These are phyloP conservation scores for Nemoura dubitans DNA, from an alignment of 2,888 invertebrate genomes.

Conservation along the genomic window DNA sequence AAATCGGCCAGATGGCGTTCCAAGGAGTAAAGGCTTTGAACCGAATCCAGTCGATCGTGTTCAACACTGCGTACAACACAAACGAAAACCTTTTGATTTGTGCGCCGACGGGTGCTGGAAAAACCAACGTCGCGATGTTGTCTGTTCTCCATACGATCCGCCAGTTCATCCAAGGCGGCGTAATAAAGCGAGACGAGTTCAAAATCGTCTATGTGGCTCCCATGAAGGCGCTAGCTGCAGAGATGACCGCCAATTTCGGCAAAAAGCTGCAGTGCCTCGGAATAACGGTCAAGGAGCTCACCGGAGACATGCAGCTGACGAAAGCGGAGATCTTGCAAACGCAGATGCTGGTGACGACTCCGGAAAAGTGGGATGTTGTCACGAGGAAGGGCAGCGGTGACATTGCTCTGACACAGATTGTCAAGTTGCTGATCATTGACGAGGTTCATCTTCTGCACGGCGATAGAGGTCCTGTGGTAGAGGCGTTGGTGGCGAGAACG, in stretches of 20 bases:
- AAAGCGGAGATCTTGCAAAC: conserved; percentile 94
- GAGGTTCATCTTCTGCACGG: conserved; percentile 97
- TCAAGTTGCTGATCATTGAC: conserved; percentile 93
- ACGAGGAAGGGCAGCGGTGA: conserved; percentile 94
- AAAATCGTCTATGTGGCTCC: conserved; percentile 99
- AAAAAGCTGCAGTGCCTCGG: conserved; percentile 79
- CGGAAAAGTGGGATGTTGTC: conserved; percentile 99
- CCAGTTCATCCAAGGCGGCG: conserved; percentile 80
- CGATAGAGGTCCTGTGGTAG: conserved; percentile 96
- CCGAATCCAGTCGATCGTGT: conserved; percentile 95
- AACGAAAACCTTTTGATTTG: conserved; percentile 98
- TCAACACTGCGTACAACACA: conserved; percentile 91
- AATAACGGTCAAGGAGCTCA: conserved; percentile 88
- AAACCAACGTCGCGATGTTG: conserved; percentile 97
- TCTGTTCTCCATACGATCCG: conserved; percentile 91
- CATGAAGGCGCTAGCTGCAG: conserved; percentile 98
- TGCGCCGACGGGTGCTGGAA: conserved; percentile 99
- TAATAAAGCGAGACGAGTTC: conserved; percentile 89
- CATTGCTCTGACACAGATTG: conserved; percentile 86
- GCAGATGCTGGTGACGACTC: conserved; percentile 98
- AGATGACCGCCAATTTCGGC: conserved; percentile 96
- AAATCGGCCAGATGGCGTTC: conserved; percentile 89
- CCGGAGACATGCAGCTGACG: conserved; percentile 98
- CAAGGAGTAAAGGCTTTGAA: conserved; percentile 87
- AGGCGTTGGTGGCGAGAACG: conserved; percentile 95